Conservation (phyloP, 2,113 vertebrate genomes). For the Ptilonorhynchus violaceus region DNA sequence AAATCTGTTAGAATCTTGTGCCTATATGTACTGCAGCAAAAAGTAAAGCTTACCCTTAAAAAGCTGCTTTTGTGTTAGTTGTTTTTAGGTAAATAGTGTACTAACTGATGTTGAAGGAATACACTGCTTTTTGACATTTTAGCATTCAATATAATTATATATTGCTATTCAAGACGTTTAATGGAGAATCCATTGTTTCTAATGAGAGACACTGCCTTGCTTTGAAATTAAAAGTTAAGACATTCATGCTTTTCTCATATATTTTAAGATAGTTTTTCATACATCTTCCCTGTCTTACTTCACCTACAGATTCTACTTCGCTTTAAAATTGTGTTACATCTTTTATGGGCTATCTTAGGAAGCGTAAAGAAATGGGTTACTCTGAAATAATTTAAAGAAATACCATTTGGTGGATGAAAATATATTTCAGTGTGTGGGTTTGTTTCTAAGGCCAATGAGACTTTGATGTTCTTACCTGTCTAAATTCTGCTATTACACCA, state of each 20-base stretch:
- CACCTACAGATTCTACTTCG: background rate
- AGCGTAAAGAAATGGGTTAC: background rate
- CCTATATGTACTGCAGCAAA: background rate
- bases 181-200: background rate
- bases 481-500: constrained; percentile 16
- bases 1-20: background rate
- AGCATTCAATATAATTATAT: background rate
- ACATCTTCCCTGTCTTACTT: background rate
- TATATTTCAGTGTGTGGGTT: background rate
- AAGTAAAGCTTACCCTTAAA: background rate
- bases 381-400: background rate
- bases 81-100: background rate
- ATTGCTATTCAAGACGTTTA: background rate
- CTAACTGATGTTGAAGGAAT: background rate
- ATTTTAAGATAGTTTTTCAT: background rate
- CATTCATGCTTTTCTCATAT: background rate
- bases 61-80: background rate
- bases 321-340: background rate
- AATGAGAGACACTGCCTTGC: background rate
- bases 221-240: background rate
- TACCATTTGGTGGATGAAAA: background rate
- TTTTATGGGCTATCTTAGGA: background rate
- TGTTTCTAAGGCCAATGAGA: constrained; percentile 23
- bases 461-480: constrained; percentile 22
- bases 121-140: background rate